A percentile compares a stretch with the other conserved stretches of the same genome.
Conservation (phyloP, 2,113 vertebrate species). For the Cavia porcellus region DNA sequence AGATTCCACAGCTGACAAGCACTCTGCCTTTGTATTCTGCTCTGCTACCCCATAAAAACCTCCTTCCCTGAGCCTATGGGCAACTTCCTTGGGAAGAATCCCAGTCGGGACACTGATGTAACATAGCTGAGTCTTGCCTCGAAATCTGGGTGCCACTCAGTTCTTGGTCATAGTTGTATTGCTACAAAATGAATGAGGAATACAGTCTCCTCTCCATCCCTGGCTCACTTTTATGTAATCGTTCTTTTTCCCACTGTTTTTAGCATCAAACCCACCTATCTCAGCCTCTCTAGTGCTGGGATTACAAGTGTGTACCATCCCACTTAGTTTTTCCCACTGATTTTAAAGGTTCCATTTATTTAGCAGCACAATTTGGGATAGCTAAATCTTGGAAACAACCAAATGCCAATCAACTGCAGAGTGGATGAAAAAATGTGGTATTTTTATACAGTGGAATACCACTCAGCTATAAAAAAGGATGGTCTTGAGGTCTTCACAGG, state of each 20-base stretch:
- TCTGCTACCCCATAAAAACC: no score
- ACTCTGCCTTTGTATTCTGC: neutral
- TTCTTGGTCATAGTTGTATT: neutral
- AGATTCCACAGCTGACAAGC: neutral
- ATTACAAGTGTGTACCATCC: no score
- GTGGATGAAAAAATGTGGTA: no score
- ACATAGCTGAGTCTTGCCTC: neutral
- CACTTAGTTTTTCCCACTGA: neutral
- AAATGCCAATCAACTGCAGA: no score
- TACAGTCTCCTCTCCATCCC: no score
- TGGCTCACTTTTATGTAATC: neutral
- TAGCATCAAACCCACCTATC: no score
- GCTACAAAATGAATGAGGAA: neutral
- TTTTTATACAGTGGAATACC: no score
- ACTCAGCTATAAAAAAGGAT: no score
- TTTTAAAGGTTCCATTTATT: slow-evolving; percentile 23
- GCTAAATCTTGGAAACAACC: no score
- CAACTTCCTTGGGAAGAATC: neutral
- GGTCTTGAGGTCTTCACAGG: no score
- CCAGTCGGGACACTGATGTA: neutral
- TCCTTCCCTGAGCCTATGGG: neutral
- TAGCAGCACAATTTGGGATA: no score
- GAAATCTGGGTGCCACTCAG: neutral
- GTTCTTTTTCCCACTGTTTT: neutral
- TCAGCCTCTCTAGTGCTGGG: no score